A percentile compares a stretch with the other conserved stretches of the same genome.
phyloP scores from a whole-genome alignment of 2,113 vertebrate species.

The Todiramphus chloris region DNA sequence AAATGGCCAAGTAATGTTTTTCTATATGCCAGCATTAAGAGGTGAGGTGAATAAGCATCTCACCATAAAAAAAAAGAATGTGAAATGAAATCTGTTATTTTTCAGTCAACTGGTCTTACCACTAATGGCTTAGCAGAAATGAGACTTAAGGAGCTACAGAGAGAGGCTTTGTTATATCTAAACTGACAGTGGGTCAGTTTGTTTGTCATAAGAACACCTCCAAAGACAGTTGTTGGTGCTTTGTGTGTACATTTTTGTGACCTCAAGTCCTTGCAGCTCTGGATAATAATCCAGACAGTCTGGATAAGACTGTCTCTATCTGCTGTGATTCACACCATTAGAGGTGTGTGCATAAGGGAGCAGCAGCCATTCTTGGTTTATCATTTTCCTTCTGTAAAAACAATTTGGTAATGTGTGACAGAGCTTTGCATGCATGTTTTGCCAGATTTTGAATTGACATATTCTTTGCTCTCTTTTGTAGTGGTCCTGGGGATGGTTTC shows the following conservation, averaged over 20 bases:
- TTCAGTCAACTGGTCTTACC: background rate
- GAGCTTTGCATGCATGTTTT: background rate
- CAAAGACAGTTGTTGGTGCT: background rate
- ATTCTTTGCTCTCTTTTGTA: constrained; percentile 53
- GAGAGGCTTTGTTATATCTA: background rate
- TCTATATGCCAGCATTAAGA: background rate
- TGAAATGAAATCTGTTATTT: background rate
- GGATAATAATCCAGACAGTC: background rate
- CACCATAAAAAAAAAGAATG: background rate
- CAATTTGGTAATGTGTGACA: background rate
- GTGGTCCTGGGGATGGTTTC: constrained; percentile 96
- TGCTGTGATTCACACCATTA: background rate
- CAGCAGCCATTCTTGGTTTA: background rate
- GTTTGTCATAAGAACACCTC: background rate
- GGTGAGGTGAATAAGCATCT: background rate
- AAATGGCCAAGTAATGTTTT: background rate
- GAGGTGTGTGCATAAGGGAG: background rate
- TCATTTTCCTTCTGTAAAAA: background rate
- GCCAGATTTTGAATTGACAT: background rate
- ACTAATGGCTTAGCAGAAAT: background rate
- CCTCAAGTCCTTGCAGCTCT: background rate
- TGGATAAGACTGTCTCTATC: background rate
- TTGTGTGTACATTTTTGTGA: background rate
- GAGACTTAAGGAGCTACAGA: background rate
- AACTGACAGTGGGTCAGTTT: background rate